Percentiles rank a stretch among this genome's conserved stretches.
Conservation (phyloP, 2,888 invertebrate genomes). For the Teleogryllus oceanicus region DNA sequence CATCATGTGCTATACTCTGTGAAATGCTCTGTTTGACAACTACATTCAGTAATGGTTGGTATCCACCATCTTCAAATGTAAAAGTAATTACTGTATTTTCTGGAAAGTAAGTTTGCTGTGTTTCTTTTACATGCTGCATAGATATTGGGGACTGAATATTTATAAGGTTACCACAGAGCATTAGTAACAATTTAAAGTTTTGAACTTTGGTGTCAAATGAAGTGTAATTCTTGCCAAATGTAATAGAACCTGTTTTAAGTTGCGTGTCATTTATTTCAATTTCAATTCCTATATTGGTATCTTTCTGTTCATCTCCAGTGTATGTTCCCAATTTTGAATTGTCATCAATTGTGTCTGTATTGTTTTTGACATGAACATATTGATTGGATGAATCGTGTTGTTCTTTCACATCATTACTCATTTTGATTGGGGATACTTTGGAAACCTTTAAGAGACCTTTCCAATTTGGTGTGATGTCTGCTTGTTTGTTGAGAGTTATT, state of each 20-base stretch:
- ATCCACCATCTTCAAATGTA: constrained; percentile 10
- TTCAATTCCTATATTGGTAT: background rate
- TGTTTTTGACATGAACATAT: background rate
- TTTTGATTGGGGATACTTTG: background rate
- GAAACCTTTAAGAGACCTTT: background rate
- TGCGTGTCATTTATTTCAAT: background rate
- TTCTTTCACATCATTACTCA: background rate
- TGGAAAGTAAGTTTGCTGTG: background rate
- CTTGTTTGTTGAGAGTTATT: background rate
- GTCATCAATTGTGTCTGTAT: background rate
- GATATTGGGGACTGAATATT: background rate
- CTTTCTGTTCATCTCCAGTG: too few species aligned
- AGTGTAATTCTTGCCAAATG: constrained; percentile 6
- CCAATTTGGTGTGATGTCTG: background rate
- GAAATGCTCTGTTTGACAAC: background rate
- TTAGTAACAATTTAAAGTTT: background rate
- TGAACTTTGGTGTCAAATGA: background rate
- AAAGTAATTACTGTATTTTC: background rate
- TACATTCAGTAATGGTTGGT: background rate
- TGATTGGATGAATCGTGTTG: background rate
- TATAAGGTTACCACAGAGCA: background rate
- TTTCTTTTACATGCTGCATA: background rate
- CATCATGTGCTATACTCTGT: background rate
- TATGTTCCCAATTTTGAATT: background rate
- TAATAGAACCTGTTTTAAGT: background rate